Evolutionary conservation across 2,113 vertebrate species (phyloP).

Genomic region (Seriola quinqueradiata): DNA sequence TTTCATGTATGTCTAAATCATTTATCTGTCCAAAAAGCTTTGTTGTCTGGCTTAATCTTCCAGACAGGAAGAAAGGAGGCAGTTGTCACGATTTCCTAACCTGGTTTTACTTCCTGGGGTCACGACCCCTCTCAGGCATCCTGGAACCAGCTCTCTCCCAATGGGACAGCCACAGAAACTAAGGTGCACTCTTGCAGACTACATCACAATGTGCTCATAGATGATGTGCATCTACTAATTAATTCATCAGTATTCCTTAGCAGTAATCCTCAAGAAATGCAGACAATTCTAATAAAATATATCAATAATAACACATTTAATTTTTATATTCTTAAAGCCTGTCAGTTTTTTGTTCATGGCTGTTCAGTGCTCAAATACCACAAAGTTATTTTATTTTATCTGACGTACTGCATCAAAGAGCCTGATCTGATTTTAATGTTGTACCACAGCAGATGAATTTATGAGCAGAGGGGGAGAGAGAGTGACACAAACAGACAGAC

Average conservation of each 20-base stretch:
- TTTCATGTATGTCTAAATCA: conserved; percentile 5
- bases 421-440: conserved; percentile 23
- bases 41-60: conserved; percentile 41
- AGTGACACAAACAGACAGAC: conserved; percentile 26
- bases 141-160: conserved; percentile 40
- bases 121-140: conserved; percentile 55
- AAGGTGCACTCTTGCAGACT: conserved; percentile 28
- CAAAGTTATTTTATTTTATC: conserved; percentile 5
- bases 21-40: conserved; percentile 9
- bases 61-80: conserved; percentile 48
- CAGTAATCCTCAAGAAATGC: neutral
- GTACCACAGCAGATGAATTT: neutral
- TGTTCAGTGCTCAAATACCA: neutral
- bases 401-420: conserved; percentile 4
- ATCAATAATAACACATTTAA: neutral
- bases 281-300: neutral
- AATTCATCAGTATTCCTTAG: conserved; percentile 7
- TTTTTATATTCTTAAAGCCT: neutral
- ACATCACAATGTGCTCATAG: conserved; percentile 33
- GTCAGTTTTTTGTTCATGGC: neutral
- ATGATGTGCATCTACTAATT: conserved; percentile 2
- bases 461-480: neutral
- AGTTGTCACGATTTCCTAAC: conserved; percentile 54
- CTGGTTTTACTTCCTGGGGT: conserved; percentile 67
- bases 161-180: conserved; percentile 38